Evolutionary conservation across 2,797 vertebrate species (phyloP), one percentile per base, ranked within the genome.

Genomic region (Eupleurogrammus muticus): DNA sequence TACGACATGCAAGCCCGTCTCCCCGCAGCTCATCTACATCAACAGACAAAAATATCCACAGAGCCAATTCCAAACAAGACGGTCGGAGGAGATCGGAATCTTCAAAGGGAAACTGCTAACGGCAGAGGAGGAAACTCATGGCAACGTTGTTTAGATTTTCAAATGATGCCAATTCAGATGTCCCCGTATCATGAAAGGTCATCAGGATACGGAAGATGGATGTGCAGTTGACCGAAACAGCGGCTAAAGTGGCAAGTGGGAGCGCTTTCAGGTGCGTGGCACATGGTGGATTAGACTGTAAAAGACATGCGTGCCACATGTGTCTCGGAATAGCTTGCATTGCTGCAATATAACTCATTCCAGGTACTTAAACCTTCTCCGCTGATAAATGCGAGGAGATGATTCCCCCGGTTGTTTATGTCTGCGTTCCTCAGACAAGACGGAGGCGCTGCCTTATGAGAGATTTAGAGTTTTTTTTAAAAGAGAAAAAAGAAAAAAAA

Each of bases 261-360:
- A 49, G 53, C n/a, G 55, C 58, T 53, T 82, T 91, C 86, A 92
- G 81, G 82, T 91, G 92, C 81, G 63, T 47, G 90, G 85, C 90
- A 92, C 17, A 70, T 92, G 90, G 38, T 7, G 8, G 38, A 59
- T 71, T 60, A 63, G 55, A 59, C 44, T 1, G 36, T 52, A 77
- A n/a, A 46, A 72, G 75, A 81, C 72, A 74, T 55, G 69, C 72
- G 42, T 60, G 65, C 65, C 75, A 73, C 81, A 81, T 77, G 76
- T 75, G 71, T 80, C 68, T 48, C 24, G 51, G 82, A 86, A 86
- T 56, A 28, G 21, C 73, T 81, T 57, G 20, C 50, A 47, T 56
- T 55, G 48, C 56, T 36, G n/a, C 11, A 77, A 64, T 62, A 74
- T 73, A 80, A 69, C 77, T 83, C 57, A 63, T 34, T 73, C 52